Evolutionary conservation across 2,113 vertebrate species (phyloP), one percentile per base, ranked within the genome.

Genomic region (Pseudopodoces humilis): DNA sequence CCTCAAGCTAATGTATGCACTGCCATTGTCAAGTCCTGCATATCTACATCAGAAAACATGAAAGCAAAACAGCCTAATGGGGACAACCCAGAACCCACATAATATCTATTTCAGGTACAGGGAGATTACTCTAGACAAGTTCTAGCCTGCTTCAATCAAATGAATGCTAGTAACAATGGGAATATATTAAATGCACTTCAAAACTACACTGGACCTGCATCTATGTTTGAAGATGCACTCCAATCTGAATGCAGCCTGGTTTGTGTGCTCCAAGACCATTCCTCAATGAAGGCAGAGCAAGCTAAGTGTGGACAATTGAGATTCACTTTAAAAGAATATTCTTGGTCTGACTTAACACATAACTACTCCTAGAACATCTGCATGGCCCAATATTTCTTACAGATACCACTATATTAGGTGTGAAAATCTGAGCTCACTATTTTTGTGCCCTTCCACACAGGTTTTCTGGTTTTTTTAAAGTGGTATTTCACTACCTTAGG

Each of bases 251-350:
- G 19, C 17, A 71, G 80, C 8, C 53, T 22, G 44, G 11, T 56
- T 49, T 39, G 5, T 28, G 6, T 17, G 24, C 37, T 81, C 62
- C 22, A 85, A 24, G 27, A 75, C 25, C 30, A 44, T 22, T 46
- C 50, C 30, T 81, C 64, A 39, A 19, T 9, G 31, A 55, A 82
- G n/a, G 30, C 56, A 68, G 15, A 60, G 11, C 8, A 78, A 91
- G 12, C 11, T 16, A 86, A 49, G 22, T 0, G 2, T 10, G 5
- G 47, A 53, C 41, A 92, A 67, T 0, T 30, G 4, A 74, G 33
- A 75, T 8, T 22, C 39, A 47, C 30, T 74, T 81, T 10, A 78
- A 50, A 80, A 88, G 13, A 60, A 59, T 5, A 35, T 1, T 39
- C 43, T 47, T 74, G 33, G 43, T 41, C 47, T 20, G 25, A 78